Evolutionary conservation across 2,113 vertebrate genomes (phyloP).

Genomic region (Notarius lentiginosus): DNA sequence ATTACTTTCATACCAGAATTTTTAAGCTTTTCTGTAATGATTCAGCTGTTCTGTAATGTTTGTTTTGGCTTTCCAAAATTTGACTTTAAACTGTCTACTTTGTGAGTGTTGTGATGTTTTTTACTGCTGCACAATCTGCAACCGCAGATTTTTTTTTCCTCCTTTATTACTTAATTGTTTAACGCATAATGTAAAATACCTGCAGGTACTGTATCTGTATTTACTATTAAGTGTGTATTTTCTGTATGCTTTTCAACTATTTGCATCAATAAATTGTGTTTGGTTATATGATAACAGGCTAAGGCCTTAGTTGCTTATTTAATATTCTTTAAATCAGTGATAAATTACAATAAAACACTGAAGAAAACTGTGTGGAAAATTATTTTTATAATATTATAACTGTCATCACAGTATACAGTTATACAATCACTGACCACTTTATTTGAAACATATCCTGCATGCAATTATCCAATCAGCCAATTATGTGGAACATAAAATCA

Average conservation of each 20-base stretch:
- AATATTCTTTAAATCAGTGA: slow-evolving; percentile 33
- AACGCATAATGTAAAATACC: slow-evolving; percentile 78
- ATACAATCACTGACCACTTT: not conserved
- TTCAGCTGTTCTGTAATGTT: slow-evolving; percentile 33
- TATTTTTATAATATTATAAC: not conserved
- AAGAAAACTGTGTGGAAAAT: not conserved
- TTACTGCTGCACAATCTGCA: slow-evolving; percentile 19
- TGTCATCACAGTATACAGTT: not conserved
- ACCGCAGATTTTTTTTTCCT: slow-evolving; percentile 37
- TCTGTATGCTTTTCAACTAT: slow-evolving; percentile 89
- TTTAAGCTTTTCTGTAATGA: slow-evolving; percentile 37
- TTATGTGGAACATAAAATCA: too few relatives aligned
- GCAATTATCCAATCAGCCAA: too few relatives aligned
- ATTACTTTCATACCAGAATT: slow-evolving; percentile 39
- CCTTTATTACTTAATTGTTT: slow-evolving; percentile 81
- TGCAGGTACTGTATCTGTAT: slow-evolving; percentile 74
- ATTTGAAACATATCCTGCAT: not conserved
- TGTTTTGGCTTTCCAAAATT: slow-evolving; percentile 13
- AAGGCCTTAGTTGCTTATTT: slow-evolving; percentile 44
- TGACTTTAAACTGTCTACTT: slow-evolving; percentile 33
- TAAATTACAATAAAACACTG: slow-evolving; percentile 23
- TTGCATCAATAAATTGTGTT: slow-evolving; percentile 90
- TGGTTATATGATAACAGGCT: slow-evolving; percentile 56
- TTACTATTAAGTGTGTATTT: slow-evolving; percentile 84
- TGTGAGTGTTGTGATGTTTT: slow-evolving; percentile 42